Evolutionary conservation across 2,797 vertebrate genomes (phyloP).

Genomic region (Carapus acus): DNA sequence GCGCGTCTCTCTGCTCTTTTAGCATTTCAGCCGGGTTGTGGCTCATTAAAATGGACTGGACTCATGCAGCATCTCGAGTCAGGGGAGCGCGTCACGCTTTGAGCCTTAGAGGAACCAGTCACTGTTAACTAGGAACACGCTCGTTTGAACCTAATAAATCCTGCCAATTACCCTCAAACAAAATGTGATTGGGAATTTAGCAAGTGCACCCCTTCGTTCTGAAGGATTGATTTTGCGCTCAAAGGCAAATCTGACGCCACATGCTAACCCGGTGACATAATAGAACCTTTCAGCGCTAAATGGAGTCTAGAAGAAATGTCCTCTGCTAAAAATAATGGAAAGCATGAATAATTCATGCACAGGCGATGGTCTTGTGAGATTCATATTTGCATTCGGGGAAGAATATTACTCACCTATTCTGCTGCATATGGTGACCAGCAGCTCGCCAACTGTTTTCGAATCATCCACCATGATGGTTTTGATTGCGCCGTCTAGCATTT

Average conservation of each 20-base stretch:
- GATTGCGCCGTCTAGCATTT: slow-evolving; percentile 94
- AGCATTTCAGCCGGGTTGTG: slow-evolving; percentile 53
- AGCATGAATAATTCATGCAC: slow-evolving; percentile 49
- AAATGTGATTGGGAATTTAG: slow-evolving; percentile 42
- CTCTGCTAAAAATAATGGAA: slow-evolving; percentile 47
- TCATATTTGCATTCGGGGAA: slow-evolving; percentile 19
- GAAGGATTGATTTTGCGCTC: slow-evolving; percentile 15
- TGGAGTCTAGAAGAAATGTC: slow-evolving; percentile 14
- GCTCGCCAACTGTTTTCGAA: slow-evolving; percentile 95
- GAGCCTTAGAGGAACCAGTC: slow-evolving; percentile 34
- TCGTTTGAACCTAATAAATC: slow-evolving; percentile 49
- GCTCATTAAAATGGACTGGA: slow-evolving; percentile 54
- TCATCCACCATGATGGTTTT: slow-evolving; percentile 99
- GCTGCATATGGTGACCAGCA: slow-evolving; percentile 97
- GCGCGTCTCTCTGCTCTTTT: slow-evolving; percentile 45
- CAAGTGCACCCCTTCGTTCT: slow-evolving; percentile 22
- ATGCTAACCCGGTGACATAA: slow-evolving; percentile 21
- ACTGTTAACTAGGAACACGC: slow-evolving; percentile 38
- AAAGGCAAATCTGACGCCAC: slow-evolving; percentile 24
- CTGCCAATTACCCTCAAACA: slow-evolving; percentile 23
- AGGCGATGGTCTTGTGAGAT: slow-evolving; percentile 20
- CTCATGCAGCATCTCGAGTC: slow-evolving; percentile 47
- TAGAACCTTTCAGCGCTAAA: slow-evolving; percentile 6
- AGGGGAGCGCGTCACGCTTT: slow-evolving; percentile 20
- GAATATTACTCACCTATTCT: slow-evolving; percentile 80